Conservation (phyloP, 2,888 invertebrate genomes). For the Paralinhomoeus sp. region DNA sequence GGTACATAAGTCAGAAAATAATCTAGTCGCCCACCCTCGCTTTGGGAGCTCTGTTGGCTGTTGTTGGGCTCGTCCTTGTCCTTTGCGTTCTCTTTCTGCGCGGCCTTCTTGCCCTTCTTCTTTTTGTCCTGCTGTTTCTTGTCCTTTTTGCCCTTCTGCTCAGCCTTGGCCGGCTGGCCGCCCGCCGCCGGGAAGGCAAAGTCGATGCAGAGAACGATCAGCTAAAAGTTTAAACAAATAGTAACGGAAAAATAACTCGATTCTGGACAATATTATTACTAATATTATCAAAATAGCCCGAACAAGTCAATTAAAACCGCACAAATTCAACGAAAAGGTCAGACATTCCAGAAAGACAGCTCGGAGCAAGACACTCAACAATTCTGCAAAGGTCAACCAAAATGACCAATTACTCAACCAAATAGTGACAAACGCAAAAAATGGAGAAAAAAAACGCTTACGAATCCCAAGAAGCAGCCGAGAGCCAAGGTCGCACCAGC, state of each 20-base stretch:
- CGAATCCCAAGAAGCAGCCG: conserved; percentile 70
- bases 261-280: neutral
- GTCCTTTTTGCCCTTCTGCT: neutral
- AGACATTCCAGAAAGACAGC: conserved; percentile 4
- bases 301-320: too few relatives aligned
- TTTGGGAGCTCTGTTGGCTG: too few relatives aligned
- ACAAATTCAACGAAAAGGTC: conserved; percentile 6
- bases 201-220: conserved; percentile 62
- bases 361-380: too few relatives aligned
- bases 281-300: too few relatives aligned
- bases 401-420: neutral
- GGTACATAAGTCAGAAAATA: too few relatives aligned
- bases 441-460: conserved; percentile 32
- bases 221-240: too few relatives aligned
- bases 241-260: too few relatives aligned
- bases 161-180: conserved; percentile 24
- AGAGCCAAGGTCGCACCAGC: conserved; percentile 70
- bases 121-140: neutral
- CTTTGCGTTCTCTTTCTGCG: neutral
- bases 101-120: neutral
- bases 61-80: neutral
- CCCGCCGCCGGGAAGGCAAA: conserved; percentile 58
- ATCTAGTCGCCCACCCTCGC: too few relatives aligned
- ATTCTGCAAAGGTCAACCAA: too few relatives aligned
- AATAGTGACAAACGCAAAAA: neutral